Evolutionary conservation across 2,888 invertebrate genomes (phyloP), one percentile per base, ranked within the genome.

Genomic region (Rhagium mordax): DNA sequence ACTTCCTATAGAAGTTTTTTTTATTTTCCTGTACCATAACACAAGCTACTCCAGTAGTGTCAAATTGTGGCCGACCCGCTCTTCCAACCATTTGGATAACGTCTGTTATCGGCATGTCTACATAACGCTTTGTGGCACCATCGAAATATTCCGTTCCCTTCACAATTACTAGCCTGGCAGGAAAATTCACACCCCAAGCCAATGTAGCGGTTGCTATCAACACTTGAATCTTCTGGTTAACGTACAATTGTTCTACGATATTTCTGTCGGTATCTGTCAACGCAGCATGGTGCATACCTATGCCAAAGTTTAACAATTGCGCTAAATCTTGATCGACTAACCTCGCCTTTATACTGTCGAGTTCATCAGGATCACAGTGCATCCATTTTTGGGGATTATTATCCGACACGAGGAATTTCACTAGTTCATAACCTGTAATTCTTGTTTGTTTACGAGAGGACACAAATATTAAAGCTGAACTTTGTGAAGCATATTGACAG

Each of bases 41-140:
- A 4, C 95, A 95, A 0, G 96, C 96, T 0, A 96, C 93, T 0
- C 96, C 99, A 81, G 95, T 94, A 82, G 95, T 95, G 88, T 99
- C 99, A 85, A 94, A 99, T 89, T 99, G 96, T 0, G 99, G 99
- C 67, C 99, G 91, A 0, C 99, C 99, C 71, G 99, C 99, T 70
- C 99, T 91, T 1, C 99, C 99, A 95, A 99, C 99, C 99, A 99
- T 99, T 89, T 99, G 99, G 71, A 99, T 89, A 0, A 99, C 98
- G 89, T 99, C 99, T 0, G 99, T 99, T 62, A 99, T 98, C 0
- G 99, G 99, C 95, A 99, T 99, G 85, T 99, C 99, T 8, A 99
- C 97, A 88, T 99, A 99, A 80, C 98, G 92, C 86, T 97, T 96
- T 27, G 93, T 93, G 87, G 99, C 98, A 0, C 98, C 98, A 87